Evolutionary conservation across 1,140 invertebrate species (phyloP).

Genomic region (Cardiocondyla obscurior): DNA sequence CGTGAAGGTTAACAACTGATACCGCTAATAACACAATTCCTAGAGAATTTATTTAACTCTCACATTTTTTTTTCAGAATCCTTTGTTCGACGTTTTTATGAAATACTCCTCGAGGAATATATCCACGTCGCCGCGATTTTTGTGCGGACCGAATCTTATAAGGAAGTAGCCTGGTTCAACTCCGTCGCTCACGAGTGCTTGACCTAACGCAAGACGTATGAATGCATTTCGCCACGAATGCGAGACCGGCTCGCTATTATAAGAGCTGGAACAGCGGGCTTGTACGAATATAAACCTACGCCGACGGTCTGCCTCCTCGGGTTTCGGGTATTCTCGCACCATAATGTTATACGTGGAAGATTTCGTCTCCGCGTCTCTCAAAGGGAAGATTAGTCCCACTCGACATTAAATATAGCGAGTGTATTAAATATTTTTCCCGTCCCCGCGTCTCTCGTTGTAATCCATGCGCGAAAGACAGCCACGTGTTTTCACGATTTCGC

Average conservation of each 20-base stretch:
- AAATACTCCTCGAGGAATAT: background rate
- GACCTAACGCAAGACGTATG: constrained; percentile 75
- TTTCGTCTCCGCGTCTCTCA: constrained; percentile 68
- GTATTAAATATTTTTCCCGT: background rate
- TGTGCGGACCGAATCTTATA: constrained; percentile 46
- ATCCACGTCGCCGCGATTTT: background rate
- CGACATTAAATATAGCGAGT: constrained; percentile 29
- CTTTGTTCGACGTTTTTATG: background rate
- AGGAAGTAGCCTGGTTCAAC: constrained; percentile 52
- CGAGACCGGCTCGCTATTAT: constrained; percentile 76
- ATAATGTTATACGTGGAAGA: constrained; percentile 73
- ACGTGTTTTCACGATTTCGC: too few species aligned
- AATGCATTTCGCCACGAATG: constrained; percentile 78
- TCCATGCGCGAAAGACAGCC: background rate
- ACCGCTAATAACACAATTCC: background rate
- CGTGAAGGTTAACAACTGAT: background rate
- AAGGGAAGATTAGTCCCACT: constrained; percentile 64
- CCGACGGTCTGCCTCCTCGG: constrained; percentile 74
- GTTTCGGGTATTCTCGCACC: constrained; percentile 76
- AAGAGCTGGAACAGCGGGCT: constrained; percentile 68
- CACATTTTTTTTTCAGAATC: background rate
- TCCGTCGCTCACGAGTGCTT: constrained; percentile 62
- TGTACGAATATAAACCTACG: constrained; percentile 81
- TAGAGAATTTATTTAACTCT: background rate
- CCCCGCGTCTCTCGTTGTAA: constrained; percentile 1